Evolutionary conservation across 2,113 vertebrate genomes (phyloP).

Genomic region (Orientallactaga bullata): DNA sequence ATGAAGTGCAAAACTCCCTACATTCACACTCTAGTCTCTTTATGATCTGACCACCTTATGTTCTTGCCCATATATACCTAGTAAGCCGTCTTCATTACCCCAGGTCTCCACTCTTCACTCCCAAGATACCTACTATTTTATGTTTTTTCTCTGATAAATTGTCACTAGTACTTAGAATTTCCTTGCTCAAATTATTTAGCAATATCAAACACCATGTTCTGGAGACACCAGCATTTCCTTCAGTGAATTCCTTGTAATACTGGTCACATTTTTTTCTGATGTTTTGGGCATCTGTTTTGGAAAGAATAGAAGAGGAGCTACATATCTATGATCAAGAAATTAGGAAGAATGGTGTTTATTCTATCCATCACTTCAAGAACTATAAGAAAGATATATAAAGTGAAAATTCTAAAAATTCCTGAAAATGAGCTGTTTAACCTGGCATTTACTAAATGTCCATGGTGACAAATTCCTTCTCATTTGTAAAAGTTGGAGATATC

Average conservation of each 20-base stretch:
- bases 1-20: neutral
- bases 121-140: neutral
- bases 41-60: neutral
- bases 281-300: neutral
- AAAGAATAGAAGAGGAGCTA: neutral
- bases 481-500: neutral
- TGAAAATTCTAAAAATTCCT: constrained; percentile 20
- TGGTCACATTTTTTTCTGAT: neutral
- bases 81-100: too few species aligned
- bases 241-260: neutral
- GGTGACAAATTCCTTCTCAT: constrained; percentile 22
- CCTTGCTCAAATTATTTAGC: neutral
- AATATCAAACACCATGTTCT: neutral
- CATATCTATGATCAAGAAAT: neutral
- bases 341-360: neutral
- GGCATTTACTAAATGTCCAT: neutral
- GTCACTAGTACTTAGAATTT: neutral
- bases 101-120: neutral
- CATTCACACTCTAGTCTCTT: neutral
- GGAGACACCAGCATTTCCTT: neutral
- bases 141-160: neutral
- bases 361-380: constrained; percentile 4
- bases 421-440: neutral
- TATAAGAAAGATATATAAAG: neutral
- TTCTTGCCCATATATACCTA: neutral